Base-by-base conservation (phyloP, 2,888 invertebrate species). In the Octodonta nipae region DNA sequence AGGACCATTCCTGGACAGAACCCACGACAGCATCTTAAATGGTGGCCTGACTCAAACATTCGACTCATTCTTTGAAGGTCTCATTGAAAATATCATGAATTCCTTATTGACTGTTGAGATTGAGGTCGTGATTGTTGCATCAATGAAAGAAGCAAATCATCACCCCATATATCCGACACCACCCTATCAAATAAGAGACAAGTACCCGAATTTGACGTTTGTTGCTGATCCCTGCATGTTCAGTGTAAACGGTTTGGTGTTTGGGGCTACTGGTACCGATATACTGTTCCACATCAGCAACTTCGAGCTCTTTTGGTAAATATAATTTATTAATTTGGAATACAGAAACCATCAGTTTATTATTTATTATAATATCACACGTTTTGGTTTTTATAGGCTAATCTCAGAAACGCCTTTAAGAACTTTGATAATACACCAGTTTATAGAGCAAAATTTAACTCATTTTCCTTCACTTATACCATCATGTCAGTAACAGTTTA, bases 221-320 rank as follows among this genome's bases (percentile, higher is more conserved):
- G 60, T 83, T 42, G 73, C 87, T 0, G 91, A 92, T 66, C 93
- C 92, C 0, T 76, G 80, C 46, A 68, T 81, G 11, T 53, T 93
- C 3, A 71, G 76, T 51, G 65, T 92, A 30, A 74, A 78, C 46
- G 88, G 87, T 3, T 55, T 91, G 1, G 60, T 77, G 3, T 62
- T 93, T 34, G 87, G 81, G 1, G 63, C 81, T 14, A 89, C 88
- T 3, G 78, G 88, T 14, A 76, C 78, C 0, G 93, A 93, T 56
- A 67, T 83, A 25, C 63, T 92, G 5, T 79, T 85, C 65, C 85
- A 91, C 54, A 62, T 92, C 15, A 74, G 80, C 27, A 76, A 76
- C 49, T 78, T 81, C 51, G 91, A 91, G 61, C 69, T 87, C 5
- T 35, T 37, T 32, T 34, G 37, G 51, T 50, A 41, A 44, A 71